Conservation (phyloP, 2,888 invertebrate genomes). For the Sinopyrophorus schimmeli region DNA sequence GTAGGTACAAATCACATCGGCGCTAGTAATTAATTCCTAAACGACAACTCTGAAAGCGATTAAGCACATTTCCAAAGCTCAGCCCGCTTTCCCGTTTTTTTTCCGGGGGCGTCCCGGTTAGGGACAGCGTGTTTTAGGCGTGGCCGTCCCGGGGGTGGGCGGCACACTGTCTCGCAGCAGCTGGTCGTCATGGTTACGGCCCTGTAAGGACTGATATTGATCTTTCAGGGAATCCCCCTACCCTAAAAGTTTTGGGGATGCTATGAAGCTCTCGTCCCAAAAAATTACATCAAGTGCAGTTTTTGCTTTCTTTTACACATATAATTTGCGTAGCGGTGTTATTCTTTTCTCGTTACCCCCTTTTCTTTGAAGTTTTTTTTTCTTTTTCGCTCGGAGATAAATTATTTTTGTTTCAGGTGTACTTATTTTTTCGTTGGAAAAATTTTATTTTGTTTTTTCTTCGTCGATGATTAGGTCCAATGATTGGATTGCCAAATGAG, state of each 20-base stretch:
- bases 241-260: constrained; percentile 31
- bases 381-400: constrained; percentile 20
- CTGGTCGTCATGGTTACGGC: constrained; percentile 63
- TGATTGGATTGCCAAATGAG: too few relatives aligned
- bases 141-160: constrained; percentile 59
- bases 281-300: constrained; percentile 48
- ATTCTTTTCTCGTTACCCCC: constrained; percentile 47
- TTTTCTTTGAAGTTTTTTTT: constrained; percentile 43
- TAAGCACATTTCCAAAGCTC: constrained; percentile 42
- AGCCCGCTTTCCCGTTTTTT: constrained; percentile 32
- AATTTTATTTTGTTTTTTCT: neutral
- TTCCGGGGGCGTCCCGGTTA: constrained; percentile 47
- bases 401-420: constrained; percentile 20
- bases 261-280: constrained; percentile 36
- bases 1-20: constrained; percentile 31
- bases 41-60: constrained; percentile 53
- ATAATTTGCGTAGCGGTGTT: constrained; percentile 45
- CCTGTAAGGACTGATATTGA: constrained; percentile 54
- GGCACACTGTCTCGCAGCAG: constrained; percentile 66
- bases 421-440: constrained; percentile 1
- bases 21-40: constrained; percentile 52
- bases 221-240: constrained; percentile 49
- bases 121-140: constrained; percentile 45
- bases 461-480: too few relatives aligned
- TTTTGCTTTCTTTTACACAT: constrained; percentile 46